phyloP scores from a whole-genome alignment of 1,140 invertebrate species.

The Lanistes nyassanus region DNA sequence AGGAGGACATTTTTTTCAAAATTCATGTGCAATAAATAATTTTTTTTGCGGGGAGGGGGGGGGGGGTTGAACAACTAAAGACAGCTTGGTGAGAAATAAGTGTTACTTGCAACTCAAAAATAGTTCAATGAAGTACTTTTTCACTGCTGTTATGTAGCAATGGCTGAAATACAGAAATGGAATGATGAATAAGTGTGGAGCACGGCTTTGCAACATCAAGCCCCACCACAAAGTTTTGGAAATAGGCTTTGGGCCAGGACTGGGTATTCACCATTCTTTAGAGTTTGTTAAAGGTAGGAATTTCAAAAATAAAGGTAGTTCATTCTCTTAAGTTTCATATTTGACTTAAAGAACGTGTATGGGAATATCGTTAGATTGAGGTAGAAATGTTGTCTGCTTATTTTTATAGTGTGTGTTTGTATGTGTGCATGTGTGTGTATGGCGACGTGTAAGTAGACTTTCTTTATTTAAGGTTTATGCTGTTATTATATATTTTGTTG shows the following conservation, averaged over 20 bases:
- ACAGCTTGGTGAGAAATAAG: too few relatives aligned
- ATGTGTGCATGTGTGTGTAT: not conserved
- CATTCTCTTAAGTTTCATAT: not conserved
- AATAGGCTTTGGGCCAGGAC: conserved; percentile 50
- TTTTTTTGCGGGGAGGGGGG: not conserved
- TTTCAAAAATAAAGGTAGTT: too few relatives aligned
- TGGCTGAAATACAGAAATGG: conserved; percentile 29
- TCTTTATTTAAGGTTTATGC: not conserved
- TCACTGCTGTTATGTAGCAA: conserved; percentile 23
- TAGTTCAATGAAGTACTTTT: too few relatives aligned
- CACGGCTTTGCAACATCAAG: conserved; percentile 37
- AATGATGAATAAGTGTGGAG: conserved; percentile 40
- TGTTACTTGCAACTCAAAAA: too few relatives aligned
- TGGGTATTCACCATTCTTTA: conserved; percentile 43
- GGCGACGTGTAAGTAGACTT: not conserved
- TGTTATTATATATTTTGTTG: too few relatives aligned
- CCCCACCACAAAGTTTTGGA: conserved; percentile 48
- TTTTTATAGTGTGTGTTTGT: not conserved
- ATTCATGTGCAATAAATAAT: too few relatives aligned
- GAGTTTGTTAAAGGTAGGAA: conserved; percentile 43
- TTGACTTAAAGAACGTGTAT: too few relatives aligned
- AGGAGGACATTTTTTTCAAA: too few relatives aligned
- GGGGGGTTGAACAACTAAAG: too few relatives aligned
- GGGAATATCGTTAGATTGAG: too few relatives aligned
- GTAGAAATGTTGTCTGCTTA: too few relatives aligned